A percentile compares a stretch with the other conserved stretches of the same genome.
Evolutionary conservation across 2,797 vertebrate genomes (phyloP).

Genomic region (Lepus oiostolus): DNA sequence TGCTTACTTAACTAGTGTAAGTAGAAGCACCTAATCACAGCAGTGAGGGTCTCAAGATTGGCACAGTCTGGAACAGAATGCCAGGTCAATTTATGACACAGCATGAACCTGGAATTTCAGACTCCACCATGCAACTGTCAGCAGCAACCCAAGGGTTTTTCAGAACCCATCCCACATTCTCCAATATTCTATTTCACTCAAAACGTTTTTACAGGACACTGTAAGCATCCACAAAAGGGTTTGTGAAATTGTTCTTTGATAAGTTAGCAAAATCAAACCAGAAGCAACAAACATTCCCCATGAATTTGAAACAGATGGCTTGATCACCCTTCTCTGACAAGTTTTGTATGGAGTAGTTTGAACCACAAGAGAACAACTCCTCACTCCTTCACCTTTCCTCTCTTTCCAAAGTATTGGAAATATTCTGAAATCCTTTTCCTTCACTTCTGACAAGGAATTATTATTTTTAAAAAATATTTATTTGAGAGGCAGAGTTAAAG

Average conservation of each 20-base stretch:
- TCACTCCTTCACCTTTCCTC: neutral
- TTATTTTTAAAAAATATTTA: neutral
- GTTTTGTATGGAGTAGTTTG: neutral
- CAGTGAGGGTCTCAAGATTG: neutral
- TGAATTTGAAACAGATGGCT: neutral
- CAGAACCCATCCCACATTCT: neutral
- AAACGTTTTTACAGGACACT: conserved; percentile 23
- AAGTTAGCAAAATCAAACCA: conserved; percentile 35
- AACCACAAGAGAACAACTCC: neutral
- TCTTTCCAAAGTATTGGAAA: conserved; percentile 41
- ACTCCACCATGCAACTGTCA: neutral
- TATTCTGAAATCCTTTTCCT: conserved; percentile 44
- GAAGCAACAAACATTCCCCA: neutral
- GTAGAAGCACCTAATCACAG: neutral
- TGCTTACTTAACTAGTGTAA: neutral
- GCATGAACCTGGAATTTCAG: conserved; percentile 44
- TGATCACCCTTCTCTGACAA: neutral
- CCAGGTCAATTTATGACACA: conserved; percentile 3
- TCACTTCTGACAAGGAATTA: conserved; percentile 13
- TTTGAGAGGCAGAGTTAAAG: too few species aligned
- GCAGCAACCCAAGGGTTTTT: neutral
- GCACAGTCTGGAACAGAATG: neutral
- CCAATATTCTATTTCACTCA: neutral
- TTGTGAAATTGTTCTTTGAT: conserved; percentile 45
- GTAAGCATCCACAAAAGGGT: neutral